Conservation (phyloP, 2,888 invertebrate species). For the Sialis fuliginosa region DNA sequence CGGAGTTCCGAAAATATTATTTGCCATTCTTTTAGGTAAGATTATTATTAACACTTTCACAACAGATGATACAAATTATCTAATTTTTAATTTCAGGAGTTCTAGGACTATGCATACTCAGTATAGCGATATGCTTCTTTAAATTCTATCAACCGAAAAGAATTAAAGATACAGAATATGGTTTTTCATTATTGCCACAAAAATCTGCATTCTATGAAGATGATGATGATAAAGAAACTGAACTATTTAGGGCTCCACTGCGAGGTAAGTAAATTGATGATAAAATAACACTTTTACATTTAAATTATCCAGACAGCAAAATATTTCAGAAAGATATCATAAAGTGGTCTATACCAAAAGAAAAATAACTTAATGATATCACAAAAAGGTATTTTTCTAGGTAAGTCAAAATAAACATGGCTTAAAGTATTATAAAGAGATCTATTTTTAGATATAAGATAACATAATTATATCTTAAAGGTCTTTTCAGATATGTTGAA, state of each 20-base stretch:
- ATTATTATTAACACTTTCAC: conserved; percentile 3
- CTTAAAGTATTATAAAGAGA: too few relatives aligned
- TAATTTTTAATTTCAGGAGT: conserved; percentile 27
- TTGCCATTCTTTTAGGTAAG: conserved; percentile 54
- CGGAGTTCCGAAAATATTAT: conserved; percentile 59
- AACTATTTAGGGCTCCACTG: conserved; percentile 27
- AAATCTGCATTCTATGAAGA: conserved; percentile 32
- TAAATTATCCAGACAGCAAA: too few relatives aligned
- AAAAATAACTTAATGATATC: too few relatives aligned
- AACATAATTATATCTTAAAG: too few relatives aligned
- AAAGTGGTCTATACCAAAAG: too few relatives aligned
- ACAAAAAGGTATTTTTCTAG: too few relatives aligned
- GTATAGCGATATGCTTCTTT: conserved; percentile 35
- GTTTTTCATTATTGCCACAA: conserved; percentile 39
- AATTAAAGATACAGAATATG: conserved; percentile 27
- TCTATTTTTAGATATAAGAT: too few relatives aligned
- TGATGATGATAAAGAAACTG: conserved; percentile 30
- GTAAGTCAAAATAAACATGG: too few relatives aligned
- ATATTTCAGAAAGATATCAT: too few relatives aligned
- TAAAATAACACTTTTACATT: too few relatives aligned
- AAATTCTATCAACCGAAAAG: conserved; percentile 27
- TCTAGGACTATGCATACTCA: conserved; percentile 32
- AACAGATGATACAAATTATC: conserved; percentile 2
- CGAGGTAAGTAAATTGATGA: conserved; percentile 12
- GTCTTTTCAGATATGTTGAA: too few relatives aligned